phyloP scores from a whole-genome alignment of 2,113 vertebrate species.

The Leptodactylus fuscus region DNA sequence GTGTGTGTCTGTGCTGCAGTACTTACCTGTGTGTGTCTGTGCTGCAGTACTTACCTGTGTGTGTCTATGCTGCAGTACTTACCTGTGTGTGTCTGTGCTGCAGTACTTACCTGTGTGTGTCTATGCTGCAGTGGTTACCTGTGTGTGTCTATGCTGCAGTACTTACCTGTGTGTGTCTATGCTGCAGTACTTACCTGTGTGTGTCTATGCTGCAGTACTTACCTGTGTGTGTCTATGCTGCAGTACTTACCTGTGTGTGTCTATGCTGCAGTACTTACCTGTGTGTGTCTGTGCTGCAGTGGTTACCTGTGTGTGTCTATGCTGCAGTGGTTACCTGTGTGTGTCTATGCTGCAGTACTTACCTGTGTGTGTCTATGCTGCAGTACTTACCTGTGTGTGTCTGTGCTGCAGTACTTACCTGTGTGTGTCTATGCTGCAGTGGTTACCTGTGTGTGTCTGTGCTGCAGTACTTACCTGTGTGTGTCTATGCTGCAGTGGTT shows the following conservation, averaged over 20 bases:
- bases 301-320: not conserved
- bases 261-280: not conserved
- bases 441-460: not conserved
- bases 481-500: not conserved
- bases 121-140: too few relatives aligned
- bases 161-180: slow-evolving; percentile 10
- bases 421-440: not conserved
- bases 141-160: not conserved
- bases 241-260: slow-evolving; percentile 4
- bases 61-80: not conserved
- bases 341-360: too few relatives aligned
- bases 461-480: not conserved
- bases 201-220: not conserved
- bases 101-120: not conserved
- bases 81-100: not conserved
- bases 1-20: not conserved
- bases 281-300: not conserved
- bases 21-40: not conserved
- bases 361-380: not conserved
- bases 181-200: too few relatives aligned
- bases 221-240: not conserved
- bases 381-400: not conserved
- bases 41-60: not conserved
- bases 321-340: too few relatives aligned
- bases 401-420: not conserved